phyloP scores from a whole-genome alignment of 2,113 vertebrate genomes.

The Astur gentilis region DNA sequence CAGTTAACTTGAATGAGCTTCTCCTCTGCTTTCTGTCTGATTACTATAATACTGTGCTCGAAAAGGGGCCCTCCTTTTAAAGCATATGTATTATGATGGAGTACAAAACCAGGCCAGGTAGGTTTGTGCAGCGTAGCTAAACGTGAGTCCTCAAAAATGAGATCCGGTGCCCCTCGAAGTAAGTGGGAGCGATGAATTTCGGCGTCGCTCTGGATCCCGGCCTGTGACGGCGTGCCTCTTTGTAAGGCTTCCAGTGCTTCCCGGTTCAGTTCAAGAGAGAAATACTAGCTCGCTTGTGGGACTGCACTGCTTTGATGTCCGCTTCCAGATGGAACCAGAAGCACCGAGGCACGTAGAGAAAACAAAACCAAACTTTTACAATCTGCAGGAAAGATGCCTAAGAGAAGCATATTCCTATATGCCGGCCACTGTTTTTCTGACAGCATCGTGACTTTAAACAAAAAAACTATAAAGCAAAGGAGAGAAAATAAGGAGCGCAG shows the following conservation, averaged over 20 bases:
- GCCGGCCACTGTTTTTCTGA: background rate
- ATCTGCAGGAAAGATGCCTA: slow-evolving; percentile 40
- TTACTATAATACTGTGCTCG: background rate
- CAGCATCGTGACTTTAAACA: background rate
- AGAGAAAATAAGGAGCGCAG: background rate
- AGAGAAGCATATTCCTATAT: background rate
- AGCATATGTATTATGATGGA: background rate
- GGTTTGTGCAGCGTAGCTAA: background rate
- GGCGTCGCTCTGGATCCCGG: accelerated
- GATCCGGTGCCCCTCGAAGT: background rate
- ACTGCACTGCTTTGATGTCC: slow-evolving; percentile 26
- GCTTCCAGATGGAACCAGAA: slow-evolving; percentile 55
- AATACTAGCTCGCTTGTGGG: background rate
- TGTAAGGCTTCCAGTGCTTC: slow-evolving; percentile 29
- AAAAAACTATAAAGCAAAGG: background rate
- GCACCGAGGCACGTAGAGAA: background rate
- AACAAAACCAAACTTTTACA: slow-evolving; percentile 27
- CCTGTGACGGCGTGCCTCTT: background rate
- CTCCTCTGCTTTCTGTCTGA: slow-evolving; percentile 40
- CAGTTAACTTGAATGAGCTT: slow-evolving; percentile 60
- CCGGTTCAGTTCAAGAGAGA: slow-evolving; percentile 7
- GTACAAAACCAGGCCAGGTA: background rate
- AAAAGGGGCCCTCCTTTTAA: slow-evolving; percentile 22
- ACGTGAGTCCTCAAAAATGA: background rate
- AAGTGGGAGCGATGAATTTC: background rate